phyloP scores from a whole-genome alignment of 2,888 invertebrate genomes.

The Hymenopus coronatus region DNA sequence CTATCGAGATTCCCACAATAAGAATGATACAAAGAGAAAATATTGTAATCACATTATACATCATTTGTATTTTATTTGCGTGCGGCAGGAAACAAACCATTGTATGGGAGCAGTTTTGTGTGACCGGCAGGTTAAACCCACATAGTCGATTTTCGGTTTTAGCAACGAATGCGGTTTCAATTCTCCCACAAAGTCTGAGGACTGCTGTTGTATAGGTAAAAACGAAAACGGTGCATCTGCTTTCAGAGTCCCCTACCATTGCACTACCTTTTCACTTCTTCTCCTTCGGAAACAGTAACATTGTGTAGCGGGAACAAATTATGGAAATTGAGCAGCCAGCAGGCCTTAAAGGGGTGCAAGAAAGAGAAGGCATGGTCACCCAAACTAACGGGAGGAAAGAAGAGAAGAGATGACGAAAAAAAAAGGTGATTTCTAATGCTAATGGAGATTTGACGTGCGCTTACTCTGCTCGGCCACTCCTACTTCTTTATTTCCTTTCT shows the following conservation, averaged over 20 bases:
- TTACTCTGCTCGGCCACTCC: constrained; percentile 22
- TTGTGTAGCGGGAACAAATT: constrained; percentile 15
- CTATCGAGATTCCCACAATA: not conserved
- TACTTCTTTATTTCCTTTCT: constrained; percentile 10
- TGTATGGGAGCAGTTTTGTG: not conserved
- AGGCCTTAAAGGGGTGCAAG: constrained; percentile 2
- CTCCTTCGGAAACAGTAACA: constrained; percentile 15
- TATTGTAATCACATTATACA: not conserved
- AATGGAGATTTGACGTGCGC: constrained; percentile 29
- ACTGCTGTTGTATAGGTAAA: not conserved
- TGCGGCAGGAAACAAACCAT: not conserved
- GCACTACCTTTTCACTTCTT: not conserved
- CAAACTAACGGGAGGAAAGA: not conserved
- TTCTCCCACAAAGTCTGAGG: not conserved
- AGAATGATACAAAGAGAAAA: not conserved
- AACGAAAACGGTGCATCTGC: constrained; percentile 2
- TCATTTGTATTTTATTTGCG: not conserved
- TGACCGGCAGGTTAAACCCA: not conserved
- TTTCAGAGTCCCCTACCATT: not conserved
- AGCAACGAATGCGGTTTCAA: not conserved
- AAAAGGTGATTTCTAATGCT: constrained; percentile 27
- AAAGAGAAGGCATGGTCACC: not conserved
- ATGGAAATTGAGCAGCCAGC: constrained; percentile 14
- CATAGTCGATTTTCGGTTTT: not conserved
- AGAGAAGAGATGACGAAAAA: not conserved